phyloP scores from a whole-genome alignment of 2,113 vertebrate species.

The Psilopsiagon aymara region DNA sequence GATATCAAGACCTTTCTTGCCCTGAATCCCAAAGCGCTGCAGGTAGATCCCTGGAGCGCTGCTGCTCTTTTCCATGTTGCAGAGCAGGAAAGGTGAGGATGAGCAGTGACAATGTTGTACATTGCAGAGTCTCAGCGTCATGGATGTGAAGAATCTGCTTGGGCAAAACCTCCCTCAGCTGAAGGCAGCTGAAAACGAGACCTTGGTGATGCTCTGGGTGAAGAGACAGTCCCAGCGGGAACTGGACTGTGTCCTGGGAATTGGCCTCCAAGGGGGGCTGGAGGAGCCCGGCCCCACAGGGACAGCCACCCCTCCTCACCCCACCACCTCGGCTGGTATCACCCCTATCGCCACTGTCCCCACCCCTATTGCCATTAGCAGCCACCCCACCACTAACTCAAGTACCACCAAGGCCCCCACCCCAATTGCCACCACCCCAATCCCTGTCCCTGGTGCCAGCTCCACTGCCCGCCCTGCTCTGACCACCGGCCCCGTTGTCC shows the following conservation, averaged over 20 bases:
- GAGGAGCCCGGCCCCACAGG: neutral
- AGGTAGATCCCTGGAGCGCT: conserved; percentile 9
- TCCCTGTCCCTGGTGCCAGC: neutral
- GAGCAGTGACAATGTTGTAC: neutral
- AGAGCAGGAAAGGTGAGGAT: neutral
- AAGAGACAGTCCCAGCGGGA: conserved; percentile 21
- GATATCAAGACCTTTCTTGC: conserved; percentile 64
- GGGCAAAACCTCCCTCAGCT: conserved; percentile 58
- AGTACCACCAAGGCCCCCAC: neutral
- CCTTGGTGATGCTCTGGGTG: conserved; percentile 52
- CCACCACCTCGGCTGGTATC: rapidly evolving
- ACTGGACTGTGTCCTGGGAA: conserved; percentile 34
- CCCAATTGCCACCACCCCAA: rapidly evolving
- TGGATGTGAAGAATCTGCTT: conserved; percentile 54
- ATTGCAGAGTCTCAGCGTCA: conserved; percentile 59
- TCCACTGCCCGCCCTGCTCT: rapidly evolving
- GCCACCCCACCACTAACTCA: neutral
- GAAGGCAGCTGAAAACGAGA: conserved; percentile 33
- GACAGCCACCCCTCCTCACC: neutral
- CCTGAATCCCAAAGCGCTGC: conserved; percentile 69
- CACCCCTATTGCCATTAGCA: neutral
- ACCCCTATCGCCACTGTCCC: neutral
- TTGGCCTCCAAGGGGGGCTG: conserved; percentile 15
- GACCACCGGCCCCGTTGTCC: rapidly evolving
- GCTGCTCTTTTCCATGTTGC: neutral